Percentiles rank a stretch among this genome's conserved stretches.
Conservation (phyloP, 2,113 vertebrate genomes). For the Neomonachus schauinslandi region DNA sequence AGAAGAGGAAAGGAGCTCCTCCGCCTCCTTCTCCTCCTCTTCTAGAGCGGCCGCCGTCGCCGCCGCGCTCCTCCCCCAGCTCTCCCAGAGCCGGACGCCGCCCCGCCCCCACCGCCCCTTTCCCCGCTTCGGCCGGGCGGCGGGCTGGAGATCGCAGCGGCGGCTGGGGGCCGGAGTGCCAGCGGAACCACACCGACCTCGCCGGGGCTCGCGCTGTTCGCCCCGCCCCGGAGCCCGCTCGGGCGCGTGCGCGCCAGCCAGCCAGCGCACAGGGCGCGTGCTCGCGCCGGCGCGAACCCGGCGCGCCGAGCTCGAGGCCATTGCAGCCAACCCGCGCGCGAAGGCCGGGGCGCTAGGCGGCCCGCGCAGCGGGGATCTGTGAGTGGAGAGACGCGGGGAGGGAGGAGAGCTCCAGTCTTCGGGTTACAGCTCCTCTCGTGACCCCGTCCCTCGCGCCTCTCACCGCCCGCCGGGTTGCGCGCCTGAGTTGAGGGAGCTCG, state of each 20-base stretch:
- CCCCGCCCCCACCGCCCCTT: slow-evolving; percentile 46
- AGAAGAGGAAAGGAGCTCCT: slow-evolving; percentile 46
- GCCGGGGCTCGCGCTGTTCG: not conserved
- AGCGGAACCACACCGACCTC: slow-evolving; percentile 27
- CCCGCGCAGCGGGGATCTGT: not conserved
- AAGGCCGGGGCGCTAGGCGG: not conserved
- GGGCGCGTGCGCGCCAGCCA: slow-evolving; percentile 60
- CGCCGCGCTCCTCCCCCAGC: slow-evolving; percentile 53
- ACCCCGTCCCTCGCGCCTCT: not conserved
- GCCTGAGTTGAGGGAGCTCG: not conserved
- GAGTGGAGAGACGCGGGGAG: no score
- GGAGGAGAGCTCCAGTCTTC: rapidly evolving
- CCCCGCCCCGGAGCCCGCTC: slow-evolving; percentile 62
- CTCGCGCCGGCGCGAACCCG: slow-evolving; percentile 67
- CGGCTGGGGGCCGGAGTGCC: not conserved
- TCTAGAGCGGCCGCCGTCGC: not conserved
- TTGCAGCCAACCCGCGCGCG: slow-evolving; percentile 15
- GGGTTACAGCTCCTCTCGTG: not conserved
- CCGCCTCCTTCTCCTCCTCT: not conserved
- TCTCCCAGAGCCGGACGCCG: not conserved
- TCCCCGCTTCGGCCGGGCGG: not conserved
- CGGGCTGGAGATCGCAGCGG: not conserved
- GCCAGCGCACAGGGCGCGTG: slow-evolving; percentile 50
- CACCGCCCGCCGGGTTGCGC: not conserved
- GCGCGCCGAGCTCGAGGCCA: slow-evolving; percentile 41